A percentile compares a stretch with the other conserved stretches of the same genome.
Evolutionary conservation across 2,888 invertebrate species (phyloP).

Genomic region (Eulithis testata): DNA sequence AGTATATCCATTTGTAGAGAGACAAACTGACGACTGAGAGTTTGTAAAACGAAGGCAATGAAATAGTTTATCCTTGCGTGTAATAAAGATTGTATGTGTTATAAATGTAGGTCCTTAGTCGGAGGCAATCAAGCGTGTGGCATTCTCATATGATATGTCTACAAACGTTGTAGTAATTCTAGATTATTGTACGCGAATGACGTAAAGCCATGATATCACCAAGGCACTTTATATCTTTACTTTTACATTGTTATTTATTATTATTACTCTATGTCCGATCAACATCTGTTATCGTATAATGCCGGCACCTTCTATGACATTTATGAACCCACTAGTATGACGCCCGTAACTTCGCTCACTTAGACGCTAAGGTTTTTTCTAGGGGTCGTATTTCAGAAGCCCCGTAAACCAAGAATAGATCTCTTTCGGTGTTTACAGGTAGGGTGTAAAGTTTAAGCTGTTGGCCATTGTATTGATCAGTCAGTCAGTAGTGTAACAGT

Average conservation of each 20-base stretch:
- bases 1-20: not conserved
- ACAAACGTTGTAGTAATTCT: slow-evolving; percentile 15
- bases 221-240: slow-evolving; percentile 6
- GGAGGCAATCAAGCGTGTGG: slow-evolving; percentile 16
- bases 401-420: no score
- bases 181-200: slow-evolving; percentile 22
- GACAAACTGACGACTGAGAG: not conserved
- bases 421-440: not conserved
- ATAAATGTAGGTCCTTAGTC: slow-evolving; percentile 16
- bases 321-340: not conserved
- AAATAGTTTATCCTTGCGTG: slow-evolving; percentile 11
- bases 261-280: slow-evolving; percentile 6
- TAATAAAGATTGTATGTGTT: slow-evolving; percentile 21
- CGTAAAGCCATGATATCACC: slow-evolving; percentile 28
- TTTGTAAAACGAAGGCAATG: not conserved
- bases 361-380: not conserved
- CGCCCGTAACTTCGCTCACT: not conserved
- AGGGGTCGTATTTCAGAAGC: no score
- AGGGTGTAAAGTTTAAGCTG: not conserved
- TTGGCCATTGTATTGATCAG: not conserved
- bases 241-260: slow-evolving; percentile 19
- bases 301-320: slow-evolving; percentile 8
- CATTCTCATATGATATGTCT: slow-evolving; percentile 9
- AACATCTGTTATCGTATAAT: slow-evolving; percentile 13
- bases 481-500: slow-evolving; percentile 4